Percentiles rank a stretch among this genome's conserved stretches.
Evolutionary conservation across 2,113 vertebrate genomes (phyloP).

Genomic region (Pleuronectes platessa): DNA sequence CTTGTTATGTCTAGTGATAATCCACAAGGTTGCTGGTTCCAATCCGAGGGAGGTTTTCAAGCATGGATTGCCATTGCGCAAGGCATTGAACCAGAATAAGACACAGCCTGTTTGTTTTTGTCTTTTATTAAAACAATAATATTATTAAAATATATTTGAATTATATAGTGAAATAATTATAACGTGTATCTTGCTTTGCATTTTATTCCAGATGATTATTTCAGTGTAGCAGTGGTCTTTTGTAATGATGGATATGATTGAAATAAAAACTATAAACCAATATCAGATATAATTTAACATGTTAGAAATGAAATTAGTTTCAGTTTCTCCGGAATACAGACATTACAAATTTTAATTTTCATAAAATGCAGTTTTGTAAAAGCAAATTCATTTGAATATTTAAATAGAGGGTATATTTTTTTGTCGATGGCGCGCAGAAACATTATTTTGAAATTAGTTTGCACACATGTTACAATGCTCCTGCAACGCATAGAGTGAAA

Average conservation of each 20-base stretch:
- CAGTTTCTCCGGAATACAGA: neutral
- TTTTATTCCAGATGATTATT: neutral
- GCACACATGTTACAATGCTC: too few species aligned
- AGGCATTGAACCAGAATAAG: too few species aligned
- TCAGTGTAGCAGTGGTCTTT: neutral
- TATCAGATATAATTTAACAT: neutral
- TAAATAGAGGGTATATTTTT: too few species aligned
- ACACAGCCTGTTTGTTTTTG: neutral
- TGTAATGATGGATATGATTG: neutral
- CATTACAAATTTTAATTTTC: neutral
- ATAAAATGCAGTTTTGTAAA: neutral
- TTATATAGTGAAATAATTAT: neutral
- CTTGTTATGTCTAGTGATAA: neutral
- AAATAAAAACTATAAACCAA: neutral
- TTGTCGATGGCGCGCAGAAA: too few species aligned
- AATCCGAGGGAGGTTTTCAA: neutral
- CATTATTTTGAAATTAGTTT: too few species aligned
- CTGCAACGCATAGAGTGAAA: too few species aligned
- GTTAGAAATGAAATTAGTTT: neutral
- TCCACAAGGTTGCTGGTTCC: conserved; percentile 3
- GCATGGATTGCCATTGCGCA: neutral
- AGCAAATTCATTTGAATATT: too few species aligned
- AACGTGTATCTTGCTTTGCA: neutral
- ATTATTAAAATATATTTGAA: neutral
- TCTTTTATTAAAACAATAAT: too few species aligned